phyloP scores from a whole-genome alignment of 30 jellyfish, hydroid and myxozoan species.

The Nemopilema nomurai region DNA sequence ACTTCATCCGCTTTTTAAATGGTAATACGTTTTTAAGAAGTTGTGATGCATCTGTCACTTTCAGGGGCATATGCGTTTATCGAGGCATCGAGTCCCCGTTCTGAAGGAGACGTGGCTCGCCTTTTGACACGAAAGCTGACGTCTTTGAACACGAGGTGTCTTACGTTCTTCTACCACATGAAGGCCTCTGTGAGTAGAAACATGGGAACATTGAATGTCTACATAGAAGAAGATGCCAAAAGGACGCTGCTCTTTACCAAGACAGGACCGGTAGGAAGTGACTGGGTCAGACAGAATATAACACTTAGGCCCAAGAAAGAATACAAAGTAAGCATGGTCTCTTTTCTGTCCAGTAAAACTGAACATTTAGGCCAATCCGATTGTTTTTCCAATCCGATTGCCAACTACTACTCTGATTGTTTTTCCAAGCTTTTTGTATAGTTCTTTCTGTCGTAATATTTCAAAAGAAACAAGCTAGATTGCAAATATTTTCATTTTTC shows the following conservation, averaged over 20 bases:
- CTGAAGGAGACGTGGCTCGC: slow-evolving; percentile 72
- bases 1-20: too few species aligned
- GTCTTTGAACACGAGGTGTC: slow-evolving; percentile 33
- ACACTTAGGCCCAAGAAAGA: slow-evolving; percentile 19
- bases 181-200: slow-evolving; percentile 19
- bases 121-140: slow-evolving; percentile 42
- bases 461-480: too few species aligned
- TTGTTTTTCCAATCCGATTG: neutral
- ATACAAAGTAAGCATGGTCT: slow-evolving; percentile 38
- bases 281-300: slow-evolving; percentile 53
- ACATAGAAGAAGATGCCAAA: slow-evolving; percentile 17
- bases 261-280: slow-evolving; percentile 49
- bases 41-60: neutral
- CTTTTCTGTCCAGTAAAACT: neutral
- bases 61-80: slow-evolving; percentile 78
- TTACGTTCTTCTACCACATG: slow-evolving; percentile 86
- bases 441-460: too few species aligned
- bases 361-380: too few species aligned
- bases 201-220: slow-evolving; percentile 82
- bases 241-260: slow-evolving; percentile 42
- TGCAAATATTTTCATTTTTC: neutral
- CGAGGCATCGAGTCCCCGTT: slow-evolving; percentile 83
- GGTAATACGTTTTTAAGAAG: too few species aligned
- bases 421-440: too few species aligned
- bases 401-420: neutral